A percentile compares a stretch with the other conserved stretches of the same genome.
Evolutionary conservation across 2,797 vertebrate species (phyloP).

Genomic region (Bufotes viridis): DNA sequence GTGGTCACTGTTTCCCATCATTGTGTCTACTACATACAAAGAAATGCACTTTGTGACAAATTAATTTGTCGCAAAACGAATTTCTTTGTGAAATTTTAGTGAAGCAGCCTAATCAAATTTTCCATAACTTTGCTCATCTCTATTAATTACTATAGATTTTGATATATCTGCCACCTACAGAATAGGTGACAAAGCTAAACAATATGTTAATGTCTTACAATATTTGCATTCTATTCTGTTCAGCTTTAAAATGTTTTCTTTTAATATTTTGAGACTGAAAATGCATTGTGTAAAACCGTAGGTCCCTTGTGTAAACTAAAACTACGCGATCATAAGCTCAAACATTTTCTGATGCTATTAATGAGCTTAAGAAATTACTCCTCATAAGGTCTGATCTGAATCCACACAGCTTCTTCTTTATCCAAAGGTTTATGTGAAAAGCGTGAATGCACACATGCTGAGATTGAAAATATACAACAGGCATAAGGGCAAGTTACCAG

Average conservation of each 20-base stretch:
- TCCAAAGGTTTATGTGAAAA: background rate
- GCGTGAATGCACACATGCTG: conserved; percentile 20
- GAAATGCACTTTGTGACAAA: no score
- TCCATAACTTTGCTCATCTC: no score
- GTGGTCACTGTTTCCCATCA: no score
- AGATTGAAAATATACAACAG: background rate
- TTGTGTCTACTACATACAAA: no score
- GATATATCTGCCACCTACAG: no score
- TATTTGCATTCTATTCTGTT: background rate
- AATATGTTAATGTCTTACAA: background rate
- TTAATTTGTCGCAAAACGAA: no score
- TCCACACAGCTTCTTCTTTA: background rate
- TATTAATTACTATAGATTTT: no score
- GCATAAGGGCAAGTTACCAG: background rate
- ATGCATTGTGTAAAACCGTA: background rate
- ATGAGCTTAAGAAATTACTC: conserved; percentile 1
- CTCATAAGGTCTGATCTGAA: background rate
- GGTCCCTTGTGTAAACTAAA: conserved; percentile 13
- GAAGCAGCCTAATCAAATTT: no score
- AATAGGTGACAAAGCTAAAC: background rate
- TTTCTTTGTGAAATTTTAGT: no score
- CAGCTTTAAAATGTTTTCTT: background rate
- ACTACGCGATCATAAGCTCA: background rate
- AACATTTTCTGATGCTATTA: conserved; percentile 10
- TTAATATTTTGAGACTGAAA: background rate